Conservation (phyloP, 1,140 invertebrate genomes). For the Brachionus koreanus region DNA sequence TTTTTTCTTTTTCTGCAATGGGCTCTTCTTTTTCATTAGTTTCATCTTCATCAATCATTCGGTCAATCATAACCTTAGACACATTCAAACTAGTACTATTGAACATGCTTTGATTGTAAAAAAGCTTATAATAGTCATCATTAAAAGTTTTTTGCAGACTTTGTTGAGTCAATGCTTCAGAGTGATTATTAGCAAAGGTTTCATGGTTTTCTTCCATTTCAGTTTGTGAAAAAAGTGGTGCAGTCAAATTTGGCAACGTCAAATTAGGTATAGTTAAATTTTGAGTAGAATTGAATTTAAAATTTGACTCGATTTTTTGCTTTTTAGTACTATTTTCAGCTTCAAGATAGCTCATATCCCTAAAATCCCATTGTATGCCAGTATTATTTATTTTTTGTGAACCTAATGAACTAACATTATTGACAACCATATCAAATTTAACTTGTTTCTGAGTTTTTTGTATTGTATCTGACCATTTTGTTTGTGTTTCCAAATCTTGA, state of each 20-base stretch:
- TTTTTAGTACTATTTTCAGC: not conserved
- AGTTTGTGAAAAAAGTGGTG: not conserved
- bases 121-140: slow-evolving; percentile 25
- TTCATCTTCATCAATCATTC: not conserved
- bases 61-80: slow-evolving; percentile 1
- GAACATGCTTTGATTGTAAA: slow-evolving; percentile 6
- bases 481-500: slow-evolving; percentile 1
- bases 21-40: not conserved
- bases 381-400: not conserved
- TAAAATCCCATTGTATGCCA: not conserved
- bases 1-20: not conserved
- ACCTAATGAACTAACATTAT: not conserved
- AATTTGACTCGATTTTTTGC: not conserved
- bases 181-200: not conserved
- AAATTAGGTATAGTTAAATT: not conserved
- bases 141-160: slow-evolving; percentile 4
- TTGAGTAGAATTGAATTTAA: not conserved
- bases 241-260: not conserved
- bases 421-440: not conserved
- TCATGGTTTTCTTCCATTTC: not conserved
- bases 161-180: not conserved
- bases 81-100: slow-evolving; percentile 19
- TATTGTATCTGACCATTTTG: not conserved
- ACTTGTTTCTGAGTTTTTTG: slow-evolving; percentile 38
- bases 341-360: not conserved